Percentiles rank a stretch among this genome's conserved stretches.
These are phyloP conservation scores for Akabosia matsudoensis DNA, from an alignment of 1,140 invertebrate genomes.

Conservation along the genomic window DNA sequence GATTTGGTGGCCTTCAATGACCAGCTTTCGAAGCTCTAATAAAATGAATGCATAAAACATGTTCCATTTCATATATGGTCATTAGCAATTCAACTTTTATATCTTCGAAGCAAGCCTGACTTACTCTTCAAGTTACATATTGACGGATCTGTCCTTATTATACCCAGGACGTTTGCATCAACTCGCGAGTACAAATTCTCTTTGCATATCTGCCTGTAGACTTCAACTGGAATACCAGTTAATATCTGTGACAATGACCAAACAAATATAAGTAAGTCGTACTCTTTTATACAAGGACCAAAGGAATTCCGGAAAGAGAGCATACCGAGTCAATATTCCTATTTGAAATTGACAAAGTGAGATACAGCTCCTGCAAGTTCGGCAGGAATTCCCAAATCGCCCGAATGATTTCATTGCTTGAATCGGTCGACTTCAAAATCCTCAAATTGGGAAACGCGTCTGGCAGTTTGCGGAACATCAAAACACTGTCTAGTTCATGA, in stretches of 20 bases:
- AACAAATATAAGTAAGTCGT: background rate
- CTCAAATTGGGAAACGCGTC: constrained; percentile 2
- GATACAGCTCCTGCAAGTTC: constrained; percentile 2
- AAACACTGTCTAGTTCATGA: constrained; percentile 1
- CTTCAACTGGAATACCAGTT: constrained; percentile 11
- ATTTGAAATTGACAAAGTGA: constrained; percentile 10
- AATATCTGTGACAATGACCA: background rate
- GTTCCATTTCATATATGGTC: background rate
- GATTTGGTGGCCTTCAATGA: constrained; percentile 8
- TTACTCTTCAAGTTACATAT: constrained; percentile 15
- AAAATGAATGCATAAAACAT: background rate
- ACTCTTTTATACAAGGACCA: background rate
- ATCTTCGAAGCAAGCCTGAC: background rate
- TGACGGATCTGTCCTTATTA: constrained; percentile 6
- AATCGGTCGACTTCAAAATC: constrained; percentile 10
- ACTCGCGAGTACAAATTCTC: constrained; percentile 10
- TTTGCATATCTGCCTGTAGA: constrained; percentile 8
- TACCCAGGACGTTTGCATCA: background rate
- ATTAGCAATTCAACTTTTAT: background rate
- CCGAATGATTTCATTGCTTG: constrained; percentile 16
- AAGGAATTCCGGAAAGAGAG: too few species aligned
- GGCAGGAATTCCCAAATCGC: constrained; percentile 8
- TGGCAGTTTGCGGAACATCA: constrained; percentile 16
- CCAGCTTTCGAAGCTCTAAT: background rate
- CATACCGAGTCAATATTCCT: constrained; percentile 13